phyloP scores from a whole-genome alignment of 2,113 vertebrate genomes.

The Boleophthalmus pectinirostris region DNA sequence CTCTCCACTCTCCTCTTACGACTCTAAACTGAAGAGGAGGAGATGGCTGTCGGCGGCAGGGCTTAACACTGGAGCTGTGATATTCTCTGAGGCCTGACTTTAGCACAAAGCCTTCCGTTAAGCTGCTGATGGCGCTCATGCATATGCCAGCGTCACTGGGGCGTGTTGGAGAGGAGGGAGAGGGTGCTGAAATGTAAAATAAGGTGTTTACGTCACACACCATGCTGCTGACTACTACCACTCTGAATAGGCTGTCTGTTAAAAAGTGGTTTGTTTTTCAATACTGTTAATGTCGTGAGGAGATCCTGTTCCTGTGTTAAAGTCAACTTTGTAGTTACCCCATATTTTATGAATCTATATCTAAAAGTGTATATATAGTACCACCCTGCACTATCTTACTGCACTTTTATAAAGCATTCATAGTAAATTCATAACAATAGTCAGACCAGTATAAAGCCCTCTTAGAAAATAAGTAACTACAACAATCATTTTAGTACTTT shows the following conservation, averaged over 20 bases:
- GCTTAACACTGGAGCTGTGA: constrained; percentile 37
- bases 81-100: constrained; percentile 35
- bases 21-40: constrained; percentile 10
- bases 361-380: neutral
- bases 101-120: constrained; percentile 53
- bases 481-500: neutral
- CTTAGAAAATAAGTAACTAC: neutral
- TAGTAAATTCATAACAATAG: neutral
- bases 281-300: neutral
- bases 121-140: constrained; percentile 25
- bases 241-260: neutral
- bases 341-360: neutral
- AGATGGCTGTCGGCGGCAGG: constrained; percentile 36
- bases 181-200: constrained; percentile 24
- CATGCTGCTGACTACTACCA: constrained; percentile 27
- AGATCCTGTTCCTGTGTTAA: neutral
- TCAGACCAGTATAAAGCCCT: neutral
- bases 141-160: constrained; percentile 12
- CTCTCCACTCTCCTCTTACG: constrained; percentile 16
- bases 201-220: constrained; percentile 25
- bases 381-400: neutral
- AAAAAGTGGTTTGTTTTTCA: constrained; percentile 1
- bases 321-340: neutral
- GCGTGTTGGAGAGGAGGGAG: neutral
- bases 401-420: no score